Base-by-base conservation (phyloP, 2,113 vertebrate genomes). In the Pyxicephalus adspersus region DNA sequence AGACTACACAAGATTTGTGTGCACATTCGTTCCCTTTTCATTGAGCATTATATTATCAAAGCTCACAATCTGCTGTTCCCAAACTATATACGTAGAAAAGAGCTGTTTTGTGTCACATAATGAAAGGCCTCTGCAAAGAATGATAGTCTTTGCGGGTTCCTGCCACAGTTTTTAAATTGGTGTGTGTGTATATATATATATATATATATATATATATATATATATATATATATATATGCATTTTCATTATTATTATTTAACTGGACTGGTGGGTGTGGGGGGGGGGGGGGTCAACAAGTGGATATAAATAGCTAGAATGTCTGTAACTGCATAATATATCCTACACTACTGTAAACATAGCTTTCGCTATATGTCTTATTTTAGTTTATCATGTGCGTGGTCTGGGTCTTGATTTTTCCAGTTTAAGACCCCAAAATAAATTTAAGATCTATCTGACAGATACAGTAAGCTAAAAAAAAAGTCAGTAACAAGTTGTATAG, bases 41-140 rank as follows among this genome's bases (percentile, higher is more conserved):
- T 67, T 52, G 31, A 55, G 63, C 23, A 58, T 66, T 38, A 67
- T 38, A 2, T 20, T 38, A 68, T 45, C 7, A 55, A 11, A 66
- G 19, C 9, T 23, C 18, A 13, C 50, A 58, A 29, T 23, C 38
- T n/a, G 2, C 60, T 26, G n/a, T 78, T 78, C 68, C 52, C 76
- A 58, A 68, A 11, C 76, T 64, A 67, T 58, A 68, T 68, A 78
- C 29, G 64, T 67, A 78, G 26, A 64, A 76, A 51, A 58, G 52
- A 58, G 3, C 45, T 28, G 26, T 31, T 13, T 60, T 23, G 19
- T 9, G 9, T 19, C 19, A 74, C 18, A 58, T 74, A 64, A 77
- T 77, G 38, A 77, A 16, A 67, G 64, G n/a, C 5, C 16, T 17
- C 15, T 23, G 50, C 19, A 11, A 5, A 18, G 22, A 77, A 38